Base-by-base conservation (phyloP, 2,888 invertebrate species). In the Agrilus cyanescens region DNA sequence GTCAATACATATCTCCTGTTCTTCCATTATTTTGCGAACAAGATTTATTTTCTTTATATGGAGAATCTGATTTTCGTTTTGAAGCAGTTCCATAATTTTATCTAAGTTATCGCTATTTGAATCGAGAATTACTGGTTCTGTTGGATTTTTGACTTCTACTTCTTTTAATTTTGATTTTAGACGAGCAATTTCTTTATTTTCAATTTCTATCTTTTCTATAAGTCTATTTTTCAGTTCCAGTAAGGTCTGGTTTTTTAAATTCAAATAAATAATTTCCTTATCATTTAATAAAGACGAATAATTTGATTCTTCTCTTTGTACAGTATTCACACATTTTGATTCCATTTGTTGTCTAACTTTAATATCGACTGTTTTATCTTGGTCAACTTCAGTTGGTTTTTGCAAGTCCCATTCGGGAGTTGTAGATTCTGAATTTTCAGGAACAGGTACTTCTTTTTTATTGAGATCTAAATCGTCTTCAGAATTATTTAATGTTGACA, bases 191-290 rank as follows among this genome's bases (percentile, higher is more conserved):
- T 86, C 85, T 32, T 77, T 76, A 53, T 76, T 78, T 64, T 87
- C 87, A 0, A 75, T 74, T 56, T 78, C 76, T 41, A 87, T 83
- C 57, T 80, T 77, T 1, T 76, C 74, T 57, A 79, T 77, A 10
- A 87, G 63, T 37, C 79, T 70, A 1, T 78, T 75, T 50, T 84
- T 82, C 54, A 87, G 70, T 48, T 77, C 77, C 20, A 82, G 61
- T 46, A 81, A 70, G 51, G 78, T 77, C 2, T 75, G 74, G 51
- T 79, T 78, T 60, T 80, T 80, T n/a, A 80, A 63, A 58, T 81
- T 78, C 4, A 80, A 58, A 40, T 78, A 63, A 37, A 76, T 59
- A 29, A 80, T 66, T 4, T 51, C 46, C 30, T 52, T 50, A 34
- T 56, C 55, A 2, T 25, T 25, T 25, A 10, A 8, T 25, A 25